A percentile compares a stretch with the other conserved stretches of the same genome.
Evolutionary conservation across 2,113 vertebrate genomes (phyloP).

Genomic region (Sigmodon hispidus): DNA sequence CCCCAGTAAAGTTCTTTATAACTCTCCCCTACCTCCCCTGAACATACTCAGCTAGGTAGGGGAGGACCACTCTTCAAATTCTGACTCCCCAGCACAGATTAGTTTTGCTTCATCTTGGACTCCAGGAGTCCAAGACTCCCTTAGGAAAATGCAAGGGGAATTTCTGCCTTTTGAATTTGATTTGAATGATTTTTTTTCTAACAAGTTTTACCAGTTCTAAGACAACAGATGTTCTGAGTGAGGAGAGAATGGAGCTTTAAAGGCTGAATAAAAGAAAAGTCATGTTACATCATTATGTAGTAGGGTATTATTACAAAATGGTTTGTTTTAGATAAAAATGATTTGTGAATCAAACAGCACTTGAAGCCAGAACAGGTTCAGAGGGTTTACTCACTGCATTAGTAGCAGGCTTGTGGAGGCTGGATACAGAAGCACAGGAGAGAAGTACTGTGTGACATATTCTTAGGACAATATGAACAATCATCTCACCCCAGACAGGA

Average conservation of each 20-base stretch:
- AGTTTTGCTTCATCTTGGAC: conserved; percentile 49
- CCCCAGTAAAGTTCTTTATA: background rate
- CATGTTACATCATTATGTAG: background rate
- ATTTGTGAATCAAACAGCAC: background rate
- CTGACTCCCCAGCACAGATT: background rate
- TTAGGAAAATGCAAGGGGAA: background rate
- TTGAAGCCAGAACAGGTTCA: background rate
- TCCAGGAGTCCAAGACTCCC: background rate
- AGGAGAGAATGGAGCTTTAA: background rate
- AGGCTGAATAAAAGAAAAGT: background rate
- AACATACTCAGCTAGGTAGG: background rate
- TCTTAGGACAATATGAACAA: background rate
- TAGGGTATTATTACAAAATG: background rate
- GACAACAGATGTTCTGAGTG: background rate
- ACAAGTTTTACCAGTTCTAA: conserved; percentile 18
- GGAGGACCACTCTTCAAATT: background rate
- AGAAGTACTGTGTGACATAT: background rate
- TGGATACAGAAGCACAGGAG: background rate
- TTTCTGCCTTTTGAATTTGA: conserved; percentile 15
- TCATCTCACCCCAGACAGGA: background rate
- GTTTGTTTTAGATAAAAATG: background rate
- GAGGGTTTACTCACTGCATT: background rate
- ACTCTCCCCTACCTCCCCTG: background rate
- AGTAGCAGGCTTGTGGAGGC: background rate
- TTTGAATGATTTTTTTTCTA: conserved; percentile 18